Base-by-base conservation (phyloP, 2,888 invertebrate genomes). In the Bellardia pandia region DNA sequence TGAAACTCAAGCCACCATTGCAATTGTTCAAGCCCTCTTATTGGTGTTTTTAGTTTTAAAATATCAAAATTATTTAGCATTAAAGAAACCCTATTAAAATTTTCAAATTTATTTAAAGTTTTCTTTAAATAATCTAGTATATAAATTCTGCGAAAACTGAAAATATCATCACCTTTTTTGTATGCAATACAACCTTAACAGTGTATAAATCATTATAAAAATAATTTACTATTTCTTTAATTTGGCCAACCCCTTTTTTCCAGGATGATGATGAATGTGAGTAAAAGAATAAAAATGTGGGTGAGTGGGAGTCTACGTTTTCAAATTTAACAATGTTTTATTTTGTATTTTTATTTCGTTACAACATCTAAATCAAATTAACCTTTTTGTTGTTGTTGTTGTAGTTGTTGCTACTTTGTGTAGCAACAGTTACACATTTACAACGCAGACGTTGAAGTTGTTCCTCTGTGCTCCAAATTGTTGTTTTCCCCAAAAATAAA, bases 321-420 rank as follows among this genome's bases (percentile, higher is more conserved):
- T 14, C 23, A 23, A 62, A 51, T 75, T 69, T 69, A 71, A 62
- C 33, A 71, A 16, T 79, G 51, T 62, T 33, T 62, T 79, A 30
- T n/a, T 40, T 33, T 13, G 40, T 64, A 33, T 51, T 16, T 23
- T 75, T 78, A 23, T 68, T 62, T 68, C 48, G 77, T 86, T 82
- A 88, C 86, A 89, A 88, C 88, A 89, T 88, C 80, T 88, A 89
- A 87, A 89, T 88, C 82, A 88, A 90, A 89, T 89, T 87, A 88
- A 89, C 89, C 84, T 86, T 72, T 83, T 88, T 88, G 40, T 64
- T 86, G 72, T 37, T 75, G 72, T 85, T 88, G 85, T n/a, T 69
- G 16, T 5, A 66, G 40, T 14, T 45, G 37, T 48, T 30, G 13
- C 64, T 77, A n/a, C 16, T 51, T 37, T 68, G 11, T 48, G 23